Conservation (phyloP, 1,140 invertebrate species). For the Odontomachus brunneus region DNA sequence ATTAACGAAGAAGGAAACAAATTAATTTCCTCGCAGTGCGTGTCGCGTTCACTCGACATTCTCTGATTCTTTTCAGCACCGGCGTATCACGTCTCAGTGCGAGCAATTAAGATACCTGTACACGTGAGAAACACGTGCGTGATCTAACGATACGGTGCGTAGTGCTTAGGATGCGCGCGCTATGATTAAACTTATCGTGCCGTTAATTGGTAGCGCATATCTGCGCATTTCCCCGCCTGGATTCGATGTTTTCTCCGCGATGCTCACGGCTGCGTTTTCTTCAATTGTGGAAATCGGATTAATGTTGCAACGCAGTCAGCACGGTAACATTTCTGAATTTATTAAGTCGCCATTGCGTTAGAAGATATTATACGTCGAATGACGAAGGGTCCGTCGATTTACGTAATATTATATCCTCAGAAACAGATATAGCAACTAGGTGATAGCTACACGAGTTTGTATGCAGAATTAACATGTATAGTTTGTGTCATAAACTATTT, state of each 20-base stretch:
- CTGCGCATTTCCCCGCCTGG: not conserved
- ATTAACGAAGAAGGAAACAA: not conserved
- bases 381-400: no score
- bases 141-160: not conserved
- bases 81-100: not conserved
- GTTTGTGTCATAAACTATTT: no score
- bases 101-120: not conserved
- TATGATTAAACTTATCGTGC: constrained; percentile 24
- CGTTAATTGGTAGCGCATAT: constrained; percentile 15
- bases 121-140: not conserved
- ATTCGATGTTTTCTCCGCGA: constrained; percentile 1
- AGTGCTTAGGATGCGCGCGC: not conserved
- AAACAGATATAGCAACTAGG: no score
- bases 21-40: not conserved
- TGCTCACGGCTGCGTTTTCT: not conserved
- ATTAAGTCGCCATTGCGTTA: no score
- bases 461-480: no score
- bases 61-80: not conserved
- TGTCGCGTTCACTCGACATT: constrained; percentile 1
- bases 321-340: no score
- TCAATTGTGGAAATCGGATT: not conserved
- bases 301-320: no score
- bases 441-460: no score
- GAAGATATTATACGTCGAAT: no score
- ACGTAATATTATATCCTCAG: no score